Evolutionary conservation across 2,888 invertebrate species (phyloP).

Genomic region (Notodonta ziczac): DNA sequence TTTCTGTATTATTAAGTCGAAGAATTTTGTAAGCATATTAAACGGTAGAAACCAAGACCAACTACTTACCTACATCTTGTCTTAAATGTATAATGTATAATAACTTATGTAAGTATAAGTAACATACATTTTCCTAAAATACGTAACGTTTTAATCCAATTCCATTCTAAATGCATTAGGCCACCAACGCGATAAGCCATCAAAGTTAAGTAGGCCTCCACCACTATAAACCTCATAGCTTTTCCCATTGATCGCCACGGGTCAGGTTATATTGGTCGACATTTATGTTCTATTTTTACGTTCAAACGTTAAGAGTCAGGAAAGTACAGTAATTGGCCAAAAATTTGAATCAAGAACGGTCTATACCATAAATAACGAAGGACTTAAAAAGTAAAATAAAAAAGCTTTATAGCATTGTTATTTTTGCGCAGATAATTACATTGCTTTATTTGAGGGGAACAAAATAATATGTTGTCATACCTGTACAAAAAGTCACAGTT

Average conservation of each 20-base stretch:
- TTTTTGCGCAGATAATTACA: too few species aligned
- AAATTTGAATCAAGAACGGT: background rate
- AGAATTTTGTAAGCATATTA: too few species aligned
- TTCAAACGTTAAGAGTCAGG: background rate
- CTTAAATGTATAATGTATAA: too few species aligned
- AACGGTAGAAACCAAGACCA: too few species aligned
- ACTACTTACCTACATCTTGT: too few species aligned
- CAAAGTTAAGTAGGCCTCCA: slow-evolving; percentile 1
- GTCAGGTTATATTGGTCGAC: slow-evolving; percentile 1
- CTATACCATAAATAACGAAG: background rate
- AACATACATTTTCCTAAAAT: too few species aligned
- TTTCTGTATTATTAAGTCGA: too few species aligned
- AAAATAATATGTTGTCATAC: too few species aligned
- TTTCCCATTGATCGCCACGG: background rate
- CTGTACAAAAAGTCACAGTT: too few species aligned
- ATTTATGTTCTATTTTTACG: slow-evolving; percentile 2
- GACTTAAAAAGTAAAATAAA: background rate
- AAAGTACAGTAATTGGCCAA: slow-evolving; percentile 2
- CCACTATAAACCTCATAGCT: background rate
- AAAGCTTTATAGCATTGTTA: background rate
- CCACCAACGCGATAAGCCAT: slow-evolving; percentile 2
- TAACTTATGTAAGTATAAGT: too few species aligned
- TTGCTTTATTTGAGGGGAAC: too few species aligned
- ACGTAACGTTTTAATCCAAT: background rate
- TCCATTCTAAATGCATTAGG: slow-evolving; percentile 1